phyloP scores from a whole-genome alignment of 2,113 vertebrate genomes.

The Orcinus orca region DNA sequence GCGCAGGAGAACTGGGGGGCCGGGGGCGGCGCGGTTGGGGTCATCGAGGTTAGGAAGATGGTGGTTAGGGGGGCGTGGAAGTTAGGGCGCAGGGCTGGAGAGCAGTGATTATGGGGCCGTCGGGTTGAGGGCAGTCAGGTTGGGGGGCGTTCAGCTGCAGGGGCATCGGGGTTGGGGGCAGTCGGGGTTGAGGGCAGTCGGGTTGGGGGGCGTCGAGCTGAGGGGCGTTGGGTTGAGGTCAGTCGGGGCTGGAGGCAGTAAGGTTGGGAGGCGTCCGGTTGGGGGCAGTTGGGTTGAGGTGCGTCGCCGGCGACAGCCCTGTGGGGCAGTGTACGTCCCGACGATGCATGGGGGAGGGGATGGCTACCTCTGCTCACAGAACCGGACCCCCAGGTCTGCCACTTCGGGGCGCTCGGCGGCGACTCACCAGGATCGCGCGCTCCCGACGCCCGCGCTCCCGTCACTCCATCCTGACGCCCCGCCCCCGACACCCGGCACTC shows the following conservation, averaged over 20 bases:
- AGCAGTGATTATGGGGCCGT: background rate
- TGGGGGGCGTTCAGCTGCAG: background rate
- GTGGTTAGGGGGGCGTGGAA: background rate
- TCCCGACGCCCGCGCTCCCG: background rate
- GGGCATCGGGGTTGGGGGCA: background rate
- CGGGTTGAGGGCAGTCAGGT: background rate
- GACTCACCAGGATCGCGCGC: background rate
- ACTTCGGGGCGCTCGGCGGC: background rate
- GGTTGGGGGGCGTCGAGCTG: background rate
- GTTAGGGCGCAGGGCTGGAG: background rate
- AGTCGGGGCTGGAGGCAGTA: too few relatives aligned
- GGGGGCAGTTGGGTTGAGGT: background rate
- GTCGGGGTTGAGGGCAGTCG: too few relatives aligned
- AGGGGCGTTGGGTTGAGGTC: background rate
- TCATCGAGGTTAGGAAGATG: fast-evolving
- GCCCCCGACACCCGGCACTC: background rate
- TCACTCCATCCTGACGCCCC: background rate
- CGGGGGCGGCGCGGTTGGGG: too few relatives aligned
- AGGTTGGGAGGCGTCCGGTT: background rate
- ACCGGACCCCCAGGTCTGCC: background rate
- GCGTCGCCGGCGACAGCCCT: too few relatives aligned
- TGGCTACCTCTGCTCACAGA: fast-evolving
- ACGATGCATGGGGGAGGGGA: background rate
- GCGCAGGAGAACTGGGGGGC: background rate
- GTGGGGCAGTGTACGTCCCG: background rate